Conservation (phyloP, 1,140 invertebrate genomes). For the Atopsyche davidsoni region DNA sequence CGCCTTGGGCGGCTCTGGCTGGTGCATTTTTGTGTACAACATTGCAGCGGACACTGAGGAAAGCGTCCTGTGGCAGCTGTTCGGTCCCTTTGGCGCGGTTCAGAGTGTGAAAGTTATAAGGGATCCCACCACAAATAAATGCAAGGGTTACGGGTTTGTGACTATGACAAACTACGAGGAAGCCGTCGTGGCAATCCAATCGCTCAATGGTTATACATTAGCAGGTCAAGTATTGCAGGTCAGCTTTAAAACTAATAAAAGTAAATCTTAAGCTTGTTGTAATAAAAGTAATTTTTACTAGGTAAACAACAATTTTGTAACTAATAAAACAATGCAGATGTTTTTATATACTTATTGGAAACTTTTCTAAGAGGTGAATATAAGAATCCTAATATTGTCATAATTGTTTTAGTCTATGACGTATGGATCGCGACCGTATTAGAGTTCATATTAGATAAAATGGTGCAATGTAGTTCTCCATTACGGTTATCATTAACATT, state of each 20-base stretch:
- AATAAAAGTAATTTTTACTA: constrained; percentile 23
- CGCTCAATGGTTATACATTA: constrained; percentile 82
- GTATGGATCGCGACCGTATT: constrained; percentile 16
- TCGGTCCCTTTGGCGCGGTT: constrained; percentile 88
- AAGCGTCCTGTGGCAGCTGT: constrained; percentile 85
- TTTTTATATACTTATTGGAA: constrained; percentile 26
- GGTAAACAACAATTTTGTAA: constrained; percentile 25
- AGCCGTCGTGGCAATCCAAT: constrained; percentile 82
- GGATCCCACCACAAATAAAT: constrained; percentile 84
- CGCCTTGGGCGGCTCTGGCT: constrained; percentile 68
- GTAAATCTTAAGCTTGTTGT: constrained; percentile 50
- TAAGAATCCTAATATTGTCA: constrained; percentile 18
- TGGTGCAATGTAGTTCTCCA: constrained; percentile 28
- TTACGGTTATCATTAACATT: constrained; percentile 19
- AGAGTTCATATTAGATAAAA: constrained; percentile 26
- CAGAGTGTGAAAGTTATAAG: constrained; percentile 87
- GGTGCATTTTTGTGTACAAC: constrained; percentile 94
- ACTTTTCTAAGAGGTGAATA: constrained; percentile 26
- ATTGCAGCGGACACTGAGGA: constrained; percentile 87
- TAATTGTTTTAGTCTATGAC: constrained; percentile 20
- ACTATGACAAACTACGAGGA: constrained; percentile 94
- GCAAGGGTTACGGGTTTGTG: constrained; percentile 90
- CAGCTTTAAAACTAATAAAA: constrained; percentile 80
- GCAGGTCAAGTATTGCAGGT: constrained; percentile 86
- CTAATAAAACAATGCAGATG: constrained; percentile 25